phyloP scores from a whole-genome alignment of 2,888 invertebrate genomes.

The Brachypterus glaber region DNA sequence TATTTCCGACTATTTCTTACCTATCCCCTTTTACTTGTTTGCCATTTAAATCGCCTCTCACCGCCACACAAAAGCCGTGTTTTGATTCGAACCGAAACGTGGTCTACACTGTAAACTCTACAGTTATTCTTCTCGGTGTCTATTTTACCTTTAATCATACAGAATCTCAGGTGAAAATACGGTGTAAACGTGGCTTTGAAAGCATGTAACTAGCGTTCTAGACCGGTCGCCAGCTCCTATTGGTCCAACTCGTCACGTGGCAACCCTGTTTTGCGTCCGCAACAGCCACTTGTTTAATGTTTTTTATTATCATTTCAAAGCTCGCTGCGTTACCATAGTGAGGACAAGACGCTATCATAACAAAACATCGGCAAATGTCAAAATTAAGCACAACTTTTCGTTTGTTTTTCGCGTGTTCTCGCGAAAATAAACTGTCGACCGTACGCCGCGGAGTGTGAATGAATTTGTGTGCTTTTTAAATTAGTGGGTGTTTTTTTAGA shows the following conservation, averaged over 20 bases:
- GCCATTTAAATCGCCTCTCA: too few species aligned
- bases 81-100: too few species aligned
- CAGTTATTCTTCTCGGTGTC: too few species aligned
- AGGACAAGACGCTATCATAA: slow-evolving; percentile 16
- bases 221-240: slow-evolving; percentile 19
- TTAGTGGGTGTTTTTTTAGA: background rate
- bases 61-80: too few species aligned
- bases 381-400: too few species aligned
- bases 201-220: slow-evolving; percentile 20
- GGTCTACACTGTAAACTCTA: too few species aligned
- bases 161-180: slow-evolving; percentile 1
- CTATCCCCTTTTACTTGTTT: too few species aligned
- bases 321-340: slow-evolving; percentile 25
- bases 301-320: slow-evolving; percentile 24
- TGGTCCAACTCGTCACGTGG: slow-evolving; percentile 27
- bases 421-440: too few species aligned
- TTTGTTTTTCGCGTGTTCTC: too few species aligned
- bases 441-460: background rate
- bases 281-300: slow-evolving; percentile 24
- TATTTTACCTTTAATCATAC: too few species aligned
- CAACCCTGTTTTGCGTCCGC: slow-evolving; percentile 22
- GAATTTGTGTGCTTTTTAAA: background rate
- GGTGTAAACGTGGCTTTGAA: slow-evolving; percentile 17
- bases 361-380: background rate
- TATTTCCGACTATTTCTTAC: too few species aligned